Evolutionary conservation across 2,797 vertebrate species (phyloP), one percentile per base, ranked within the genome.

Genomic region (Melanotaenia trifasciata): DNA sequence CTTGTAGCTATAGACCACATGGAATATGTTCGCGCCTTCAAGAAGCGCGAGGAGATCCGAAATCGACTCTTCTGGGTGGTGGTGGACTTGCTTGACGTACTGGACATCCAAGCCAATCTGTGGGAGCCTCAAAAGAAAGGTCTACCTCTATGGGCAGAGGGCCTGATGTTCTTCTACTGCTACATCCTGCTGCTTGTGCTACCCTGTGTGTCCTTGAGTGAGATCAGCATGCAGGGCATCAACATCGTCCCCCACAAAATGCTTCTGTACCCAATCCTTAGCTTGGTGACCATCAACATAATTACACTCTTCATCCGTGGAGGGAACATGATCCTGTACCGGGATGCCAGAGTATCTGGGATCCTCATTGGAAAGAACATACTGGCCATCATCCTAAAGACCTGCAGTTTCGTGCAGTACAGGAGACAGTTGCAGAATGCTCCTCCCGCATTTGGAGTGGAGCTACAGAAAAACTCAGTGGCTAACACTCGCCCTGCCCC

Each of bases 41-140:
- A 95, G 89, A 96, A 96, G 89, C 95, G 95, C 0, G 95, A 96
- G 84, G 96, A 96, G 87, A 95, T 96, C 70, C 92, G 96, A 14
- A 96, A 95, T 68, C 95, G 95, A 14, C 94, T 96, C 36, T 96
- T 96, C 83, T 96, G 96, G 96, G 96, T 97, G 70, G 96, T 96
- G 70, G 94, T 97, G 80, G 96, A 97, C 89, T 88, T 97, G 87
- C 87, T 97, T 81, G 96, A 97, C 0, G 90, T 97, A 54, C 82
- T 97, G 91, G 96, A 97, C 86, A 95, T 97, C 81, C 96, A 97
- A 83, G 96, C 96, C 59, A 96, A 95, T 87, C 90, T 97, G 50
- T 95, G 94, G 95, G 94, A 96, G 79, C 95, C 96, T 24, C 96
- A 96, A 67, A 96, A 96, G 91, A 96, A 95, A 74, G 95, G 94